A percentile compares a stretch with the other conserved stretches of the same genome.
Evolutionary conservation across 2,113 vertebrate genomes (phyloP).

Genomic region (Neolamprologus tretocephalus): DNA sequence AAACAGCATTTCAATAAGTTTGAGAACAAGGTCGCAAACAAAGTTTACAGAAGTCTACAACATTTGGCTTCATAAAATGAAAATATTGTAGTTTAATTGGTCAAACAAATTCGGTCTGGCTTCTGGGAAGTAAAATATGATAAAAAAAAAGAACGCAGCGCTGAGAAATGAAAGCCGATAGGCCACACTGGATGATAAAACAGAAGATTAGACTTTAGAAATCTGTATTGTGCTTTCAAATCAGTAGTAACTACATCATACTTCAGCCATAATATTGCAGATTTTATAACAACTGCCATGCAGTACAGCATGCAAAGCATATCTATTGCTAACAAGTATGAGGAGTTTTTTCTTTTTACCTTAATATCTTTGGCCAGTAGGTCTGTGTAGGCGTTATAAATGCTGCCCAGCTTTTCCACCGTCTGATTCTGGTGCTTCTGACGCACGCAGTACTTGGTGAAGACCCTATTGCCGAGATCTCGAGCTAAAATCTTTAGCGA

Average conservation of each 20-base stretch:
- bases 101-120: neutral
- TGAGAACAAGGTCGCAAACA: neutral
- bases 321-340: neutral
- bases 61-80: neutral
- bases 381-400: slow-evolving; percentile 74
- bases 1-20: neutral
- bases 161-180: neutral
- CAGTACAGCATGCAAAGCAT: neutral
- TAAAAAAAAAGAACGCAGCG: accelerated
- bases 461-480: slow-evolving; percentile 73
- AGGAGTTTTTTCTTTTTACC: slow-evolving; percentile 60
- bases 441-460: slow-evolving; percentile 67
- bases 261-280: neutral
- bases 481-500: slow-evolving; percentile 72
- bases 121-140: neutral
- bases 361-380: slow-evolving; percentile 79
- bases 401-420: slow-evolving; percentile 63
- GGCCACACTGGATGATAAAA: neutral
- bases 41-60: neutral
- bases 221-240: neutral
- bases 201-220: neutral
- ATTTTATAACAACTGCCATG: neutral
- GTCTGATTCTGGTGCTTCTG: slow-evolving; percentile 65
- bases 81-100: neutral
- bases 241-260: neutral